Evolutionary conservation across 2,113 vertebrate genomes (phyloP), one percentile per base, ranked within the genome.

Genomic region (Pardalotus punctatus): DNA sequence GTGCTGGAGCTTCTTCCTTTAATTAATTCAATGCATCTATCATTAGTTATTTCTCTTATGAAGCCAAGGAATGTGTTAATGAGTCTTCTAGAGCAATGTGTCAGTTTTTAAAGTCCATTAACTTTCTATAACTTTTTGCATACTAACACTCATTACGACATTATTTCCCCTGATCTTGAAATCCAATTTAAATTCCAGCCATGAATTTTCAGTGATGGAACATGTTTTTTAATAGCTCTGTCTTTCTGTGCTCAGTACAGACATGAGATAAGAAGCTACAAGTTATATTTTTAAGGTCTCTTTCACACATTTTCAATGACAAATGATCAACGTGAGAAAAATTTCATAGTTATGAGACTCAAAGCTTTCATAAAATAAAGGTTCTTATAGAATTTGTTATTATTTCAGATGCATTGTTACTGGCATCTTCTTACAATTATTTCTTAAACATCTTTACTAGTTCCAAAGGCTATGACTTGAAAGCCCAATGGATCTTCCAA

Each of bases 51-150:
- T 92, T 96, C 81, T 95, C 70, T 86, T 72, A 72, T 0, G 1
- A 96, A 95, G 73, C 66, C 81, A 95, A 93, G 60, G 73, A 94
- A 78, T 17, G 6, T 82, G 64, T 74, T 96, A 95, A 97, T 94
- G 93, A 95, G 71, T 94, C 85, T 97, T 93, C 91, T 53, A 92
- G 71, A 95, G 74, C 35, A 87, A 86, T 83, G 81, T 94, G 80
- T 94, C 94, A 69, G 64, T 86, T 95, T 95, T 96, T 95, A 91
- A 94, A 95, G 93, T 92, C 90, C 53, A 93, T 97, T 97, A 96
- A 91, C 83, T 96, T 95, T 89, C 91, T 91, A 27, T 90, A 82
- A 94, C 91, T 97, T 95, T 95, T 87, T 88, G 90, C 87, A 83
- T 81, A 51, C 80, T 95, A 91, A 90, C 76, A 70, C 35, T 94